Conservation (phyloP, 2,113 vertebrate genomes). For the Tragelaphus strepsiceros region DNA sequence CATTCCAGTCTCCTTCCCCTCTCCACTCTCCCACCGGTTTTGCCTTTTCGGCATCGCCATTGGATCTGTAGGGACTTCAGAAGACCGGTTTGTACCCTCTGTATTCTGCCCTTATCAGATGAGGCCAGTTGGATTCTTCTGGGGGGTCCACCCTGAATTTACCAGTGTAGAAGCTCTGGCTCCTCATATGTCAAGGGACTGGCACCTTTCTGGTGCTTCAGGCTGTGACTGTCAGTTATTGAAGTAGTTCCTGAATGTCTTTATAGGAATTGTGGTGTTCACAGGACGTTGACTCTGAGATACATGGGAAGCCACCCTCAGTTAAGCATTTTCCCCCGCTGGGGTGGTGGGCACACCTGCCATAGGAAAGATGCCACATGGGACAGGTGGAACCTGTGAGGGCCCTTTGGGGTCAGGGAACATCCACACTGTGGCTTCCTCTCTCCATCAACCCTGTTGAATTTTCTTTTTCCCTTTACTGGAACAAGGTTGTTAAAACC, state of each 20-base stretch:
- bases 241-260: not conserved
- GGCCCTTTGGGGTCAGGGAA: not conserved
- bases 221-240: not conserved
- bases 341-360: not conserved
- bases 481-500: not conserved
- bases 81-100: not conserved
- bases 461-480: not conserved
- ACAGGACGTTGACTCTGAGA: not conserved
- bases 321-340: not conserved
- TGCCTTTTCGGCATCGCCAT: not conserved
- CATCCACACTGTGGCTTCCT: not conserved
- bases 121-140: not conserved
- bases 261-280: not conserved
- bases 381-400: not conserved
- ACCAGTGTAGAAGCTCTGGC: not conserved
- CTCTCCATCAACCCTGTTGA: not conserved
- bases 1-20: not conserved
- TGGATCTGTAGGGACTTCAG: not conserved
- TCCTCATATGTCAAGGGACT: not conserved
- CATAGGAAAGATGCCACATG: not conserved
- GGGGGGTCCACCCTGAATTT: not conserved
- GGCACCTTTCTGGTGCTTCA: not conserved
- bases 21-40: no score
- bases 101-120: not conserved
- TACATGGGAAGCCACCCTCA: not conserved